Evolutionary conservation across 2,113 vertebrate species (phyloP), one percentile per base, ranked within the genome.

Genomic region (Coryphaenoides rupestris): DNA sequence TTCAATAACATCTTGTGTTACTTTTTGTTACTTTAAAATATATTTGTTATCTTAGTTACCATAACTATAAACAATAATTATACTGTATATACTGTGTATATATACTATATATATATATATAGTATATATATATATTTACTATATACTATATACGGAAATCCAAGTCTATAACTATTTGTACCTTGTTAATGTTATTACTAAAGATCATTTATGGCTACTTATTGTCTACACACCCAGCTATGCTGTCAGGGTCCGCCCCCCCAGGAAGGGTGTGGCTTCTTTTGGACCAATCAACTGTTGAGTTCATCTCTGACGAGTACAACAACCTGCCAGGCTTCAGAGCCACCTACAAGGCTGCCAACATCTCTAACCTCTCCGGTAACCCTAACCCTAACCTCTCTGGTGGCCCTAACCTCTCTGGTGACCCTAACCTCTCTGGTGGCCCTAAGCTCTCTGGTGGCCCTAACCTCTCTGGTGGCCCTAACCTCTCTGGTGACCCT

Each of bases 241-340:
- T 86, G 28, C 56, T 98, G 28, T 93, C 87, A 45, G 94, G 94
- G 62, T 80, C 60, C 23, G 47, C 69, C 66, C 76, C 86, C 69
- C 81, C 91, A 58, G 91, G 84, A 21, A 90, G 73, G 0, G 65
- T 93, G 60, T 86, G 91, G 84, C 87, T 99, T 52, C 88, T 95
- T 76, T 92, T 90, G 23, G 80, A 95, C 77, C 80, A 92, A 75
- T 93, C 88, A 52, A 97, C 94, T 1, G 87, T 77, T 5, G 85
- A 87, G 40, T 97, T 98, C 81, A 2, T 12, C 1, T 83, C 93
- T 0, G 72, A 93, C 70, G 86, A 88, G n/a, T 10, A 74, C 58
- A 86, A 80, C 75, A 89, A 76, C 56, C 73, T 84, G 17, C 77
- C 49, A 9, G 95, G 94, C 0, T 98, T 99, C 85, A 92, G 69